A percentile compares a stretch with the other conserved stretches of the same genome.
Conservation (phyloP, 2,888 invertebrate genomes). For the Luffia ferchaultella region DNA sequence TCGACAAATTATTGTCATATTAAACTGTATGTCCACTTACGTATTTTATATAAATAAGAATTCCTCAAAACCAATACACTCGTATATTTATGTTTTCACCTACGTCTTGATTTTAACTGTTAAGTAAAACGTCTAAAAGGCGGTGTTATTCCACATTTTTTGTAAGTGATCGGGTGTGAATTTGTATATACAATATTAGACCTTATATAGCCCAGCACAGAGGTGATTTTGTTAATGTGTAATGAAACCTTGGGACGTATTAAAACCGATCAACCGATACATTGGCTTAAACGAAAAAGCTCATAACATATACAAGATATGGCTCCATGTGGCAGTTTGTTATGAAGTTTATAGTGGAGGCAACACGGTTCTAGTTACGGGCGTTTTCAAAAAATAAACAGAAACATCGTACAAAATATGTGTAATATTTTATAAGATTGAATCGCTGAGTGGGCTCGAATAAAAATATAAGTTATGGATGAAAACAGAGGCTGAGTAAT, state of each 20-base stretch:
- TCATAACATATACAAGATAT: conserved; percentile 64
- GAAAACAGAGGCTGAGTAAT: conserved; percentile 36
- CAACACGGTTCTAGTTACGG: conserved; percentile 51
- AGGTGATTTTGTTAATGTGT: not conserved
- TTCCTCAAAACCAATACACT: not conserved
- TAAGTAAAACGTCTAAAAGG: conserved; percentile 53
- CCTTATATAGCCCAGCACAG: conserved; percentile 14
- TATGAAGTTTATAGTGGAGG: conserved; percentile 60
- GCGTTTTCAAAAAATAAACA: conserved; percentile 37
- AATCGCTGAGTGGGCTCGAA: conserved; percentile 21
- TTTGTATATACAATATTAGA: conserved; percentile 19
- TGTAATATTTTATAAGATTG: conserved; percentile 42
- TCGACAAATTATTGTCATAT: too few relatives aligned
- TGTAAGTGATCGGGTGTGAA: not conserved
- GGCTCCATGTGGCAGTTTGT: conserved; percentile 59
- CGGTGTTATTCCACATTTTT: conserved; percentile 18
- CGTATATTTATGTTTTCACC: conserved; percentile 38
- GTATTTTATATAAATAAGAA: not conserved
- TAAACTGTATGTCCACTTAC: too few relatives aligned
- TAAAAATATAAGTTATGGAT: conserved; percentile 29
- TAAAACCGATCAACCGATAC: not conserved
- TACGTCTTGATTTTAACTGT: conserved; percentile 38
- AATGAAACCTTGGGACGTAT: not conserved
- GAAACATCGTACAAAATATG: conserved; percentile 4
- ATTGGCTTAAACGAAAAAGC: conserved; percentile 44